Evolutionary conservation across 2,797 vertebrate species (phyloP), one percentile per base, ranked within the genome.

Genomic region (Lateolabrax maculatus): DNA sequence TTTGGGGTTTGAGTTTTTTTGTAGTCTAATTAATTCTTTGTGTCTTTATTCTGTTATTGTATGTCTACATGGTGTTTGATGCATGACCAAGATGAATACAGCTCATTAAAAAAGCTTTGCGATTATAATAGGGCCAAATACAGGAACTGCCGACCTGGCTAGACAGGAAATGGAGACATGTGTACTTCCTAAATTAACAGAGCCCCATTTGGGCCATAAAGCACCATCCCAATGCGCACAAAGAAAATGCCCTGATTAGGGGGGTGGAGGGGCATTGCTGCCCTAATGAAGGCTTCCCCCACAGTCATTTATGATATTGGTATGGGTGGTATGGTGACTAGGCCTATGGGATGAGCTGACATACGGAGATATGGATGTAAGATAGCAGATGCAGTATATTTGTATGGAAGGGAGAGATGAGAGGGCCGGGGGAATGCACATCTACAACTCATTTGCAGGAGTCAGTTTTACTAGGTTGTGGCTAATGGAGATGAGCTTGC

Each of bases 271-370:
- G 81, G 91, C 82, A 83, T 74, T 69, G 89, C 82, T 87, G 89
- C 90, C 93, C 92, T 95, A 94, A 94, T 95, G 93, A 94, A 95
- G 93, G 88, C 86, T 90, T 91, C 90, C 93, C 93, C 92, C 88
- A 88, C 93, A 95, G 93, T 93, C 93, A 90, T 95, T 94, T 94
- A 93, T 91, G 93, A 94, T 94, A 95, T 95, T 95, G 94, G 93
- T 94, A 92, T 92, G 92, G 83, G 88, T 92, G 83, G 84, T 92
- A 90, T 90, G 81, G 91, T 91, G 91, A 91, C 90, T 90, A 75
- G 87, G 85, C 93, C 92, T 90, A 44, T 88, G 93, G 93, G 93
- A 94, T 83, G 86, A 71, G 72, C 86, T 69, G 84, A 86, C 80
- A 86, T 88, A 62, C 36, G 6, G 71, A 84, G 78, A 80, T 84